Evolutionary conservation across 2,113 vertebrate species (phyloP).

Genomic region (Pandion haliaetus): DNA sequence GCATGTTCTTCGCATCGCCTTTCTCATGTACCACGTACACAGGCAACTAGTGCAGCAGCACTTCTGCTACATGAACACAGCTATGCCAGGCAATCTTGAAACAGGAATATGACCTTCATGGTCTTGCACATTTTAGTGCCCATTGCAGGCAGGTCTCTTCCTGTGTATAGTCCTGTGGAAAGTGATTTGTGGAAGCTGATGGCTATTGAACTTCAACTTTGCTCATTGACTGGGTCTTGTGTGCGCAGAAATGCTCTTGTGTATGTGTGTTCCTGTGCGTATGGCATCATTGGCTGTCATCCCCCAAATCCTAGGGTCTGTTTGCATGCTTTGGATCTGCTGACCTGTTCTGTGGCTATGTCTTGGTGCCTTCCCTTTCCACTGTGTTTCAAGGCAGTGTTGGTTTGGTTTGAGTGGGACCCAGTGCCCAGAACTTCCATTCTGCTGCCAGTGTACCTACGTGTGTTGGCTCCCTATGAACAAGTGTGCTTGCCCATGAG

Average conservation of each 20-base stretch:
- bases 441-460: background rate
- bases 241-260: fast-evolving
- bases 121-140: background rate
- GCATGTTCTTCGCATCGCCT: background rate
- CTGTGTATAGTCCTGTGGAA: background rate
- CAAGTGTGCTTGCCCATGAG: background rate
- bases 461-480: background rate
- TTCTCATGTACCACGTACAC: fast-evolving
- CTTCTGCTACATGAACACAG: background rate
- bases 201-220: background rate
- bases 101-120: background rate
- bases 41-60: background rate
- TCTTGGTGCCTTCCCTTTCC: background rate
- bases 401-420: background rate
- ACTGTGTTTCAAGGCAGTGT: background rate
- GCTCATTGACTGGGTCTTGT: background rate
- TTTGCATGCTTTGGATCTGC: background rate
- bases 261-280: background rate
- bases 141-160: background rate
- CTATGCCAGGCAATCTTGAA: background rate
- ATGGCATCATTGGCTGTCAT: background rate
- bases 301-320: background rate
- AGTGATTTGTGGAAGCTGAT: background rate
- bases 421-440: background rate
- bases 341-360: background rate